These are phyloP conservation scores for Arbacia lixula DNA, from an alignment of 53 echinoderm and acorn worm genomes.

Conservation along the genomic window DNA sequence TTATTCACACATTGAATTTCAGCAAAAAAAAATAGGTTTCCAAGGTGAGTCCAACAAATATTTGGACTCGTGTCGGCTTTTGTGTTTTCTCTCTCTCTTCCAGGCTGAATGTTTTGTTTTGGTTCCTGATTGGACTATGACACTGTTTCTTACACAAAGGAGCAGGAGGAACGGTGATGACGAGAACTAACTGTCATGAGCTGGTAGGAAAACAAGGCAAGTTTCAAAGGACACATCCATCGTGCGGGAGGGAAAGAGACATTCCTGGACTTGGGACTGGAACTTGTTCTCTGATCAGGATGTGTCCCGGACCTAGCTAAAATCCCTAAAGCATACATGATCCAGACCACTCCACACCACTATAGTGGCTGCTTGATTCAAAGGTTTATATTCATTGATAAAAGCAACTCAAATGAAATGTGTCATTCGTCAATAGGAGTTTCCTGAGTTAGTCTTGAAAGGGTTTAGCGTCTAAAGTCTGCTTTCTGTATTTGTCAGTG, in stretches of 20 bases:
- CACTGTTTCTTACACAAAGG: too few species aligned
- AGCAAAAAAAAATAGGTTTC: conserved; percentile 4
- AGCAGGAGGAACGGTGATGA: background rate
- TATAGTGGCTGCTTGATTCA: background rate
- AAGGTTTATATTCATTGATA: too few species aligned
- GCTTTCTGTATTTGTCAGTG: too few species aligned
- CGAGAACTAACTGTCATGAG: background rate
- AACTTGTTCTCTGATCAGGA: conserved; percentile 29
- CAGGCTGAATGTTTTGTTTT: conserved; percentile 44
- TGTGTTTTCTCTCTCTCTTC: background rate
- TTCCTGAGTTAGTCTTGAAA: too few species aligned
- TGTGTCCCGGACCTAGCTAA: background rate
- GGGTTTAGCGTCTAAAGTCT: too few species aligned
- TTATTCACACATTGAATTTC: conserved; percentile 29
- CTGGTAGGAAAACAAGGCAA: background rate
- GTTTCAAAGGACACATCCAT: background rate
- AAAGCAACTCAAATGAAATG: too few species aligned
- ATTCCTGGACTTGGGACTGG: conserved; percentile 36
- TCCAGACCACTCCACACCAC: background rate
- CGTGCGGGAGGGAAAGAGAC: conserved; percentile 13
- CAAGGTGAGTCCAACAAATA: conserved; percentile 26
- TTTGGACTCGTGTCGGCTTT: conserved; percentile 28
- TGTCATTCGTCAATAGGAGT: too few species aligned
- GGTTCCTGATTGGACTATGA: conserved; percentile 45
- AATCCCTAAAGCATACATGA: conserved; percentile 25